Conservation (phyloP, 2,888 invertebrate genomes). For the Ligdia adustata region DNA sequence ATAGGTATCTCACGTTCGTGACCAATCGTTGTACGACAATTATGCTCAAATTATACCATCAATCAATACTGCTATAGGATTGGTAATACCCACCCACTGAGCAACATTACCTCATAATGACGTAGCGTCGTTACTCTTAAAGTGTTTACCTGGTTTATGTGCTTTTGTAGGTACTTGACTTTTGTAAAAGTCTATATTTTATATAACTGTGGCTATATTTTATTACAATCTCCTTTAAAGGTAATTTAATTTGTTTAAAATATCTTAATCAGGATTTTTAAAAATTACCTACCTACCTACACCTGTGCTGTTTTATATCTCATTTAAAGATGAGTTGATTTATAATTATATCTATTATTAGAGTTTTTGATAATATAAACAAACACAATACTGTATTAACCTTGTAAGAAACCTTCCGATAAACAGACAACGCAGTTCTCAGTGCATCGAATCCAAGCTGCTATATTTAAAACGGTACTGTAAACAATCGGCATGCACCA, state of each 20-base stretch:
- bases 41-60: conserved; percentile 73
- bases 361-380: conserved; percentile 8
- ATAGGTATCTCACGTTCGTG: conserved; percentile 60
- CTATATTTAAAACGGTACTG: conserved; percentile 41
- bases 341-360: too few relatives aligned
- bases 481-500: conserved; percentile 44
- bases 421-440: conserved; percentile 14
- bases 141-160: conserved; percentile 32
- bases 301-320: too few relatives aligned
- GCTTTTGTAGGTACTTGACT: conserved; percentile 30
- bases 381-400: neutral
- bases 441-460: conserved; percentile 19
- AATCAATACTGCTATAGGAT: conserved; percentile 65
- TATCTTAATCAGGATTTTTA: too few relatives aligned
- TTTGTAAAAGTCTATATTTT: conserved; percentile 11
- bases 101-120: conserved; percentile 35
- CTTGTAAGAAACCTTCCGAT: conserved; percentile 10
- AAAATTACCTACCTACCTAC: too few relatives aligned
- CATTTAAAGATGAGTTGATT: too few relatives aligned
- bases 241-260: too few relatives aligned
- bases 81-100: conserved; percentile 45
- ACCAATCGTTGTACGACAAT: conserved; percentile 70
- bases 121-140: conserved; percentile 29
- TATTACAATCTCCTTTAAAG: too few relatives aligned
- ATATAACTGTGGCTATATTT: too few relatives aligned